Evolutionary conservation across 2,888 invertebrate species (phyloP).

Genomic region (Sycophila texana): DNA sequence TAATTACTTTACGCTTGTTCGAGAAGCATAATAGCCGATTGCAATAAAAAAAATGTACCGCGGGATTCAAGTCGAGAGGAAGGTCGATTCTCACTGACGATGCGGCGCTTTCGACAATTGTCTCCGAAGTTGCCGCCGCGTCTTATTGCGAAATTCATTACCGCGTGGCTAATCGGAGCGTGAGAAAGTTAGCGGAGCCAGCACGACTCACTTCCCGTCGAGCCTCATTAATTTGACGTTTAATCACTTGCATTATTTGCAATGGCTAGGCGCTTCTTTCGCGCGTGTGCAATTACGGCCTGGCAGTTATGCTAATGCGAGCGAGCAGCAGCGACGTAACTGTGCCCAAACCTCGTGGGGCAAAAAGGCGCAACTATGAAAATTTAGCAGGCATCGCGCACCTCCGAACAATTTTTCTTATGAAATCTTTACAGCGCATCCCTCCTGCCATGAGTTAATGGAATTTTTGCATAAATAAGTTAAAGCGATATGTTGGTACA

Average conservation of each 20-base stretch:
- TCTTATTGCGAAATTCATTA: conserved; percentile 33
- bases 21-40: too few species aligned
- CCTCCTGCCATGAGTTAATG: too few species aligned
- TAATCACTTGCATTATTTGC: conserved; percentile 11
- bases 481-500: not conserved
- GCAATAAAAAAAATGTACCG: too few species aligned
- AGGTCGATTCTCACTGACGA: not conserved
- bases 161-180: conserved; percentile 31
- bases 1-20: not conserved
- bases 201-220: not conserved
- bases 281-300: not conserved
- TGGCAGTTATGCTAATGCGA: conserved; percentile 17
- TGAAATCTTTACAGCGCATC: too few species aligned
- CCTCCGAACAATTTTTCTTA: not conserved
- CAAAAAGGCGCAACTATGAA: too few species aligned
- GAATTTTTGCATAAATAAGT: too few species aligned
- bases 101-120: not conserved
- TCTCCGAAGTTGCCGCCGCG: not conserved
- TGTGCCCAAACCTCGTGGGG: not conserved
- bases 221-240: conserved; percentile 13
- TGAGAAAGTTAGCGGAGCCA: conserved; percentile 24
- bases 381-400: not conserved
- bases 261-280: not conserved
- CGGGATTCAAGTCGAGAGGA: too few species aligned
- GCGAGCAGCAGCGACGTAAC: not conserved